A percentile compares a stretch with the other conserved stretches of the same genome.
phyloP scores from a whole-genome alignment of 2,888 invertebrate genomes.

The Acronicta alni region DNA sequence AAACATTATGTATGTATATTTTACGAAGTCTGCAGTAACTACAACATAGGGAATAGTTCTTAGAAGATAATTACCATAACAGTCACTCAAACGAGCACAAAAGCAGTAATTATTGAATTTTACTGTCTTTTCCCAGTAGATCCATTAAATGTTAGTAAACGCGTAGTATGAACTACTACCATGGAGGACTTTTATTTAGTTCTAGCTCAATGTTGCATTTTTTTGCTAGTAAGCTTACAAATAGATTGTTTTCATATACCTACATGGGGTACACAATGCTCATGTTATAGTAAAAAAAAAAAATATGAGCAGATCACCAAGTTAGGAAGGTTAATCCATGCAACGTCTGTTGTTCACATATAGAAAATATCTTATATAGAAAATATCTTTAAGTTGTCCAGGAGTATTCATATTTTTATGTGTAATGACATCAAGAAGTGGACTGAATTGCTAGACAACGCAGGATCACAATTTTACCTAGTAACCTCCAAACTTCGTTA shows the following conservation, averaged over 20 bases:
- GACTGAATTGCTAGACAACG: too few relatives aligned
- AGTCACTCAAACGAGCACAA: slow-evolving; percentile 49
- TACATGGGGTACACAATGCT: too few relatives aligned
- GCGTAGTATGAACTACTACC: slow-evolving; percentile 16
- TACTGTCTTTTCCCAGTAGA: slow-evolving; percentile 37
- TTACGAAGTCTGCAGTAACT: slow-evolving; percentile 9
- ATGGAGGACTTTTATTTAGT: slow-evolving; percentile 19
- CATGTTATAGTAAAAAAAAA: too few relatives aligned
- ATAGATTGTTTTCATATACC: not conserved
- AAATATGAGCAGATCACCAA: too few relatives aligned
- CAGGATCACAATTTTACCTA: too few relatives aligned
- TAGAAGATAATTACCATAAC: slow-evolving; percentile 37
- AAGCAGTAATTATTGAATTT: slow-evolving; percentile 40
- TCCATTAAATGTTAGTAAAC: slow-evolving; percentile 31
- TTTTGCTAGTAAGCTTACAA: not conserved
- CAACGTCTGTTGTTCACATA: too few relatives aligned
- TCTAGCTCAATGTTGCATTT: slow-evolving; percentile 1
- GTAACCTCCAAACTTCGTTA: too few relatives aligned
- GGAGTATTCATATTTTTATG: too few relatives aligned
- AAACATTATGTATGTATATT: not conserved
- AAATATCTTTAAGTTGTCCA: too few relatives aligned
- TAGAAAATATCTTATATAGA: too few relatives aligned
- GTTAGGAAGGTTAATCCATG: too few relatives aligned
- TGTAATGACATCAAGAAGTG: too few relatives aligned
- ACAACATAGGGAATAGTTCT: slow-evolving; percentile 28